Conservation (phyloP, 1,140 invertebrate genomes). For the Mycetomoellerius zeteki region DNA sequence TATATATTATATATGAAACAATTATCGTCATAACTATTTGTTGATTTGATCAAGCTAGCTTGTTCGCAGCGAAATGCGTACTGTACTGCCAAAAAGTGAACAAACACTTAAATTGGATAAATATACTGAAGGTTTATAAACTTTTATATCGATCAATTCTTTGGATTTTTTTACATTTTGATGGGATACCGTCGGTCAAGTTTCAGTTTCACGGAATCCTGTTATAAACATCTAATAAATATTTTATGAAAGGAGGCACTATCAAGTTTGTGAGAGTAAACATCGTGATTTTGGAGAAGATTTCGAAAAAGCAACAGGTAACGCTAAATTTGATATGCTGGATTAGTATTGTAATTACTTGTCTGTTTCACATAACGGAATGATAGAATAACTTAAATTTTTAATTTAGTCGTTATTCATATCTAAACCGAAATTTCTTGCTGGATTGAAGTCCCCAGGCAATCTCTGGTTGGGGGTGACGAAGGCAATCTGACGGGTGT, state of each 20-base stretch:
- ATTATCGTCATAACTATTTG: slow-evolving; percentile 66
- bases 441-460: slow-evolving; percentile 66
- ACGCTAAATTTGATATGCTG: slow-evolving; percentile 24
- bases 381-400: slow-evolving; percentile 30
- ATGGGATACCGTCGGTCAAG: background rate
- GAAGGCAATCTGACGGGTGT: slow-evolving; percentile 87
- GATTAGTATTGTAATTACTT: slow-evolving; percentile 34
- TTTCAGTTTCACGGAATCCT: background rate
- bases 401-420: slow-evolving; percentile 22
- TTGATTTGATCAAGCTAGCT: slow-evolving; percentile 65
- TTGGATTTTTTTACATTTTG: background rate
- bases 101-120: slow-evolving; percentile 70
- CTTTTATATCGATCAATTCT: slow-evolving; percentile 67
- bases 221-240: background rate
- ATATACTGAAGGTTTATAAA: slow-evolving; percentile 77
- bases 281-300: background rate
- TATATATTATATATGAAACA: slow-evolving; percentile 31
- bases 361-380: background rate
- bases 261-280: background rate
- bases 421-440: slow-evolving; percentile 70
- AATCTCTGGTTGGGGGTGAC: slow-evolving; percentile 86
- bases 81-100: slow-evolving; percentile 76
- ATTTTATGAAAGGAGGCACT: background rate
- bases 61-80: slow-evolving; percentile 63
- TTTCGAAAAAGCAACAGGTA: background rate